phyloP scores from a whole-genome alignment of 2,888 invertebrate genomes.

The Drosophila austrosaltans region DNA sequence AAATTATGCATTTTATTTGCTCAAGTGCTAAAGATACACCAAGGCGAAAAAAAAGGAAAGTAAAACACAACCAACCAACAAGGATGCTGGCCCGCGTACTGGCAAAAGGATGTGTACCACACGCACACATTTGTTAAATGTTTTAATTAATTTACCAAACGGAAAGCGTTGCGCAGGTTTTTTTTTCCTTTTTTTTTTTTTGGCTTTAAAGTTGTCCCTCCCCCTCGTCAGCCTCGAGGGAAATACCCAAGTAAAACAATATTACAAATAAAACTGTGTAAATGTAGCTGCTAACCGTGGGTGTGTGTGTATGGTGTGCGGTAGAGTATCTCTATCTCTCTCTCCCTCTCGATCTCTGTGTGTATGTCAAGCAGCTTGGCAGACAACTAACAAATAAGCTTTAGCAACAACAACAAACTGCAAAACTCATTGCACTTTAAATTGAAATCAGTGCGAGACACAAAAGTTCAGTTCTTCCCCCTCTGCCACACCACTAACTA shows the following conservation, averaged over 20 bases:
- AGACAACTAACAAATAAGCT: slow-evolving; percentile 69
- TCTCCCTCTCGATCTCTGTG: slow-evolving; percentile 14
- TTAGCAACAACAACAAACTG: slow-evolving; percentile 51
- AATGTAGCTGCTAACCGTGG: slow-evolving; percentile 18
- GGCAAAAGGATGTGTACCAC: slow-evolving; percentile 27
- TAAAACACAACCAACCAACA: slow-evolving; percentile 15
- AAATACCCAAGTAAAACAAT: slow-evolving; percentile 18
- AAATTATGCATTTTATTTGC: slow-evolving; percentile 71
- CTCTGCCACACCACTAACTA: background rate
- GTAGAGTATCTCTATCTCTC: background rate
- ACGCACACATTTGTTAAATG: slow-evolving; percentile 57
- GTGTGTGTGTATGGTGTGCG: slow-evolving; percentile 18
- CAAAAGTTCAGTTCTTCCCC: slow-evolving; percentile 43
- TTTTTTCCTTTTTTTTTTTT: slow-evolving; percentile 26
- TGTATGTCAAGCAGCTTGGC: slow-evolving; percentile 66
- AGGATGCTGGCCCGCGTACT: slow-evolving; percentile 3
- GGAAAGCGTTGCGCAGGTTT: slow-evolving; percentile 43
- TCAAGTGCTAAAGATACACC: slow-evolving; percentile 41
- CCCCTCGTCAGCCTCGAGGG: background rate
- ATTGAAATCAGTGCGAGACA: slow-evolving; percentile 68
- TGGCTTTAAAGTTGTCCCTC: slow-evolving; percentile 27
- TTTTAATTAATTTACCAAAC: slow-evolving; percentile 70
- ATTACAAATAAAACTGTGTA: slow-evolving; percentile 30
- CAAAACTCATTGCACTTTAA: slow-evolving; percentile 70
- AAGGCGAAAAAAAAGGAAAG: too few species aligned